Conservation (phyloP, 2,888 invertebrate species). For the Hypomecis atomaria region DNA sequence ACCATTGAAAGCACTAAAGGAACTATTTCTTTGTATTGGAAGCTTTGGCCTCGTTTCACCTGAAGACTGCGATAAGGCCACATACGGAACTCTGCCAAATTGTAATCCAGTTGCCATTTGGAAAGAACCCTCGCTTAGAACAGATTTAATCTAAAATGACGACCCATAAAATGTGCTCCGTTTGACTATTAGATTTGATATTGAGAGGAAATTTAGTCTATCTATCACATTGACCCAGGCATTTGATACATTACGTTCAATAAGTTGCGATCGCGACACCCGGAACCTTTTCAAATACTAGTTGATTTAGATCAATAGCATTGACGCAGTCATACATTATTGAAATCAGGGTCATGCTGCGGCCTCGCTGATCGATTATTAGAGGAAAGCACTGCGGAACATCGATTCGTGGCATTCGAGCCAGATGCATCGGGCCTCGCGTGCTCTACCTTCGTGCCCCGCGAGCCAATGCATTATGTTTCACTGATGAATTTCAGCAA, state of each 20-base stretch:
- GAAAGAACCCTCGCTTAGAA: background rate
- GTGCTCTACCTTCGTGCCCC: constrained; percentile 21
- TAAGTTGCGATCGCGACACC: background rate
- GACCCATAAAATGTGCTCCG: constrained; percentile 13
- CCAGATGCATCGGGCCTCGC: constrained; percentile 43
- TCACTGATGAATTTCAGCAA: constrained; percentile 12
- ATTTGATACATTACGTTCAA: constrained; percentile 13
- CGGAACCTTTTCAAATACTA: constrained; percentile 3
- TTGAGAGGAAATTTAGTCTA: constrained; percentile 1
- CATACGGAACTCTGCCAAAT: constrained; percentile 23
- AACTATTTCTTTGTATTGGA: constrained; percentile 16
- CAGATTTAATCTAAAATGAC: constrained; percentile 15
- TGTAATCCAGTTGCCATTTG: constrained; percentile 16
- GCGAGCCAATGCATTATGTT: constrained; percentile 10
- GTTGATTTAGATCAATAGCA: constrained; percentile 16
- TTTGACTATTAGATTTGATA: background rate
- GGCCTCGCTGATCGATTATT: constrained; percentile 50
- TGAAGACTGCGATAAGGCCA: constrained; percentile 17
- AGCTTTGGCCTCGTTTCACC: constrained; percentile 18
- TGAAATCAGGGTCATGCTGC: constrained; percentile 40
- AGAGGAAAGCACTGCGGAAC: constrained; percentile 43
- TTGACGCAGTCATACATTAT: constrained; percentile 35
- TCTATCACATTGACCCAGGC: constrained; percentile 3
- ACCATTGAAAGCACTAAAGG: constrained; percentile 4
- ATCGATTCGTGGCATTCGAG: constrained; percentile 41